These are phyloP conservation scores for Torymus auratus DNA, from an alignment of 2,888 invertebrate genomes.

Conservation along the genomic window DNA sequence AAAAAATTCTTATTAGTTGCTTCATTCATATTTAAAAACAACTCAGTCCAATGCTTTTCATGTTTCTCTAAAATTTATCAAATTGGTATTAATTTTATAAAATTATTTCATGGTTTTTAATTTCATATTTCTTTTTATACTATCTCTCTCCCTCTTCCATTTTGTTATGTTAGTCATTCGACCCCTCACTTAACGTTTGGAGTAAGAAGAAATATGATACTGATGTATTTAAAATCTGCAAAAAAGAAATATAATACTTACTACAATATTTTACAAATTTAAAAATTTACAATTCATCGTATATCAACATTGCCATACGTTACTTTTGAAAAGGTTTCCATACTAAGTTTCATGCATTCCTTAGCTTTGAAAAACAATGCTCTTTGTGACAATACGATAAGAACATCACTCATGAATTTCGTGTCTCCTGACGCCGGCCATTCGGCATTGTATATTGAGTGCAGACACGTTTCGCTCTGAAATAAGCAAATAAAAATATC, in stretches of 20 bases:
- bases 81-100: too few relatives aligned
- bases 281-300: neutral
- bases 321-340: conserved; percentile 48
- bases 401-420: conserved; percentile 56
- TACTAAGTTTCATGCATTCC: conserved; percentile 1
- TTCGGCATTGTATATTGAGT: conserved; percentile 60
- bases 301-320: neutral
- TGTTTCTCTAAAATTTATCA: too few relatives aligned
- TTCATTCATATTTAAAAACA: too few relatives aligned
- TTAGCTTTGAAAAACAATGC: conserved; percentile 62
- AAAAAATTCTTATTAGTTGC: too few relatives aligned
- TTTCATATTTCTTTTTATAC: too few relatives aligned
- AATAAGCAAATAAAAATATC: too few relatives aligned
- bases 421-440: conserved; percentile 61
- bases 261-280: neutral
- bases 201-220: conserved; percentile 28
- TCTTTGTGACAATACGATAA: conserved; percentile 61
- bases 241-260: neutral
- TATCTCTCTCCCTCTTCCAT: too few relatives aligned
- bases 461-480: conserved; percentile 62
- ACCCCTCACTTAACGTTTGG: neutral
- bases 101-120: too few relatives aligned
- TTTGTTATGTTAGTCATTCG: too few relatives aligned
- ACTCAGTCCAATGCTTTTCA: too few relatives aligned
- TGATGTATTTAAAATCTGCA: conserved; percentile 22